These are phyloP conservation scores for Rhea americana DNA, from an alignment of 2,113 vertebrate species.

Conservation along the genomic window DNA sequence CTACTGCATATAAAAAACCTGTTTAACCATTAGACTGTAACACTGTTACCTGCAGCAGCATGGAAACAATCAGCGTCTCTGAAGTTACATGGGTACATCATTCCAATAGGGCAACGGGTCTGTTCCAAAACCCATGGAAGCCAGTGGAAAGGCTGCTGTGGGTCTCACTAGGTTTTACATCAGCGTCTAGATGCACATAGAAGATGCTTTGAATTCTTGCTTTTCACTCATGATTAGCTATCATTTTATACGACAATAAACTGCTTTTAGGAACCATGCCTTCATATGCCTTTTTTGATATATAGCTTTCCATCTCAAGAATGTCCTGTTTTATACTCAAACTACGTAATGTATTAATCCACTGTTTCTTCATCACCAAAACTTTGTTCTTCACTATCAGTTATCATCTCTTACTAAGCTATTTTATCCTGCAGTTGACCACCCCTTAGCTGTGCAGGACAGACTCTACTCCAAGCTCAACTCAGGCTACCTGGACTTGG, in stretches of 20 bases:
- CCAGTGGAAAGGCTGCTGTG: background rate
- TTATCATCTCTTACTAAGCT: background rate
- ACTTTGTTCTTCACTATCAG: background rate
- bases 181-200: fast-evolving
- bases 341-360: background rate
- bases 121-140: background rate
- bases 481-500: background rate
- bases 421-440: background rate
- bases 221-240: background rate
- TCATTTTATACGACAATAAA: background rate
- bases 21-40: background rate
- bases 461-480: background rate
- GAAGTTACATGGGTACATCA: background rate
- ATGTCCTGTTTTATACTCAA: background rate
- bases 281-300: background rate
- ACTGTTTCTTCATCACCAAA: background rate
- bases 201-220: background rate
- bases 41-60: background rate
- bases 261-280: background rate
- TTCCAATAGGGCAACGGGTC: background rate
- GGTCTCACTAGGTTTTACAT: background rate
- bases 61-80: background rate
- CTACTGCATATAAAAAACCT: background rate
- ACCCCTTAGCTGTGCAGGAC: background rate
- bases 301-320: background rate